Percentiles rank a stretch among this genome's conserved stretches.
Conservation (phyloP, 2,797 vertebrate genomes). For the Danio kyathit region DNA sequence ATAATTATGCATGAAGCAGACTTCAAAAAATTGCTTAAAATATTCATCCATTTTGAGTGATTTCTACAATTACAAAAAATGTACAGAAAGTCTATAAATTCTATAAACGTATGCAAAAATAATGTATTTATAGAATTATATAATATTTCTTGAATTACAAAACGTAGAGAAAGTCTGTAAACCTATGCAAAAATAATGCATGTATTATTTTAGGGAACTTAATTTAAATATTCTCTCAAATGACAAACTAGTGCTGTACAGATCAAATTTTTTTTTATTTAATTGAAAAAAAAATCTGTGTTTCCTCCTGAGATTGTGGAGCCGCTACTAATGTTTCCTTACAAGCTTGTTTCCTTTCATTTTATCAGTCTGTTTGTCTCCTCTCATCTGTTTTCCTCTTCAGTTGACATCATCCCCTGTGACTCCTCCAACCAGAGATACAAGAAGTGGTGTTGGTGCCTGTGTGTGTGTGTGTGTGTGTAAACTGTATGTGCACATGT, state of each 20-base stretch:
- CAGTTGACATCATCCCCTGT: slow-evolving; percentile 61
- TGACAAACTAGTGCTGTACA: no score
- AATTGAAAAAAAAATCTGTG: background rate
- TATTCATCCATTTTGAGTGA: no score
- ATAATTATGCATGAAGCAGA: background rate
- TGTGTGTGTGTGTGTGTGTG: slow-evolving; percentile 51
- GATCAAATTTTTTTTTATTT: background rate
- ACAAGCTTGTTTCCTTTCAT: slow-evolving; percentile 45
- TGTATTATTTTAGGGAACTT: no score
- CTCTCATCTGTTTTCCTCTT: slow-evolving; percentile 63
- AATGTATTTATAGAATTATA: no score
- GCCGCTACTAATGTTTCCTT: slow-evolving; percentile 21
- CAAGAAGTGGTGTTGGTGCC: slow-evolving; percentile 37
- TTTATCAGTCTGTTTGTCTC: slow-evolving; percentile 59
- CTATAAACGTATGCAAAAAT: no score
- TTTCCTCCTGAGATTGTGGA: slow-evolving; percentile 33
- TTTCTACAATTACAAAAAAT: background rate
- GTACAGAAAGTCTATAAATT: background rate
- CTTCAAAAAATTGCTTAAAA: no score
- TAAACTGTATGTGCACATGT: slow-evolving; percentile 62
- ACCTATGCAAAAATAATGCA: no score
- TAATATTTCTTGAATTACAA: no score
- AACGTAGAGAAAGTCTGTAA: no score
- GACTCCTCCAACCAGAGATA: slow-evolving; percentile 50
- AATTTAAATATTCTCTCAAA: no score